phyloP scores from a whole-genome alignment of 2,888 invertebrate genomes.

The Craniophora ligustri region DNA sequence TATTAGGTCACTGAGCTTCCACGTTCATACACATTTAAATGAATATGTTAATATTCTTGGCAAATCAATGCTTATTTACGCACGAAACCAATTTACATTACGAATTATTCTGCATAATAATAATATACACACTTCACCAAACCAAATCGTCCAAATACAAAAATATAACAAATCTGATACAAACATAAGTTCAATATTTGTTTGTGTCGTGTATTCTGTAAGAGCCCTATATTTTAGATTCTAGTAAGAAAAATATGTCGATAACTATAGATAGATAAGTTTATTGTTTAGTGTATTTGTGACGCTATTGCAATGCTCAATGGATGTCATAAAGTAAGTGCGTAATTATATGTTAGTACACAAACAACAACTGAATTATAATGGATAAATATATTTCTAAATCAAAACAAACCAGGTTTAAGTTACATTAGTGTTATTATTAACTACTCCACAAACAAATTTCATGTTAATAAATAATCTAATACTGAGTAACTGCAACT shows the following conservation, averaged over 20 bases:
- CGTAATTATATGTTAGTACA: conserved; percentile 9
- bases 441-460: conserved; percentile 25
- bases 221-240: neutral
- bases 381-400: conserved; percentile 20
- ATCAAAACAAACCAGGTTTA: conserved; percentile 31
- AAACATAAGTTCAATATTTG: too few species aligned
- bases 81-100: conserved; percentile 73
- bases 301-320: conserved; percentile 11
- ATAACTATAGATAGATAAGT: neutral
- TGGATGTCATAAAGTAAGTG: conserved; percentile 27
- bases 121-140: conserved; percentile 46
- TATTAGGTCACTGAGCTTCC: conserved; percentile 73
- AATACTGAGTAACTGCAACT: conserved; percentile 28
- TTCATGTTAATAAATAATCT: conserved; percentile 19
- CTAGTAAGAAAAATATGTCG: neutral
- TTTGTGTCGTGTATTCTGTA: too few species aligned
- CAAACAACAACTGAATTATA: conserved; percentile 15
- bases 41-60: conserved; percentile 80
- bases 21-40: conserved; percentile 78
- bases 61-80: conserved; percentile 78
- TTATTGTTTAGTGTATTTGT: neutral
- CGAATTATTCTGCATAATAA: conserved; percentile 72
- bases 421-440: conserved; percentile 25
- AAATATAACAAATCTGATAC: conserved; percentile 1
- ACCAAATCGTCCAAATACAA: conserved; percentile 34